These are phyloP conservation scores for Petrocephalus zakoni DNA, from an alignment of 2,113 vertebrate genomes.

Conservation along the genomic window DNA sequence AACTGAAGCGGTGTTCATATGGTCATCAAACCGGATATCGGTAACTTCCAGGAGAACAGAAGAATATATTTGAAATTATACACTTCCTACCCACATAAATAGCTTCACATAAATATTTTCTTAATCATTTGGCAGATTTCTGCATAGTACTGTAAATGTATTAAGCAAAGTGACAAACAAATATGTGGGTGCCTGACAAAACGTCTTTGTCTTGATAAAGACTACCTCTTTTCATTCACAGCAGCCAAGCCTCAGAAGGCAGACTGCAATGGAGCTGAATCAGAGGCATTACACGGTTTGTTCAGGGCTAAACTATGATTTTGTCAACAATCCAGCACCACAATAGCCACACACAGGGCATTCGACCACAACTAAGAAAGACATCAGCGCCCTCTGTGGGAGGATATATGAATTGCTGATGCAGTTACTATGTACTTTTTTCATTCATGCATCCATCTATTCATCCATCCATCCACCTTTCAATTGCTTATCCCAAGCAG, in stretches of 20 bases:
- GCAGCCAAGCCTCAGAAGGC: background rate
- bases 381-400: slow-evolving; percentile 17
- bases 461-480: background rate
- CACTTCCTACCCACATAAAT: background rate
- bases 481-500: background rate
- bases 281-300: background rate
- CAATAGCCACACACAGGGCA: background rate
- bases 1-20: background rate
- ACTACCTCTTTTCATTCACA: too few species aligned
- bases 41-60: background rate
- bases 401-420: background rate
- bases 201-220: background rate
- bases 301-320: background rate
- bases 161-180: background rate
- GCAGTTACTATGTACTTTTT: background rate
- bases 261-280: background rate
- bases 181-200: background rate
- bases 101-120: background rate
- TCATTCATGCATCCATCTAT: background rate
- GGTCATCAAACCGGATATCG: background rate
- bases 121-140: background rate
- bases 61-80: background rate
- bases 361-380: background rate
- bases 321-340: background rate
- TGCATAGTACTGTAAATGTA: background rate